Evolutionary conservation across 2,113 vertebrate genomes (phyloP), one percentile per base, ranked within the genome.

Genomic region (Lamprologus ornatipinnis): DNA sequence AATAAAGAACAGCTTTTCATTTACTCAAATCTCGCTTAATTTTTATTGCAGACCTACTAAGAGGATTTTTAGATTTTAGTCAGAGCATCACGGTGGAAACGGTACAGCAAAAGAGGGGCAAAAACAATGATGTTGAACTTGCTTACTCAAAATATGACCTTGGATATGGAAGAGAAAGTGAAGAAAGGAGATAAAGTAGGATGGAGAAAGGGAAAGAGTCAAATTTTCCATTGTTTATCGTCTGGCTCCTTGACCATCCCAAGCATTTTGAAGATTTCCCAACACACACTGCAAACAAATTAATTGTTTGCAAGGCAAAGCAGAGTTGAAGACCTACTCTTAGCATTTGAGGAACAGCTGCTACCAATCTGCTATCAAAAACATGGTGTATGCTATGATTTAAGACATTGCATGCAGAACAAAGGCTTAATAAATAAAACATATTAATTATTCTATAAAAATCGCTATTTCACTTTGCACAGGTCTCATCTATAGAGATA

Each of bases 251-350:
- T 60, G 8, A 53, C n/a, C 33, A 40, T 37, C 37, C 49, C n/a
- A 13, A 65, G 57, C 57, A 23, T 55, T 57, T 7, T 80, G 9
- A 85, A 31, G 13, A n/a, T 87, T 87, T 88, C 55, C 84, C 35
- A 85, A 33, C 86, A 85, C 4, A n/a, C 63, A 13, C 28, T 42
- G 31, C 33, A 87, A 82, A 37, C 82, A 91, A 84, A 91, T 87
- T 9, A 84, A 7, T 37, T 31, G 54, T 91, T 92, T 92, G 87
- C 80, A 86, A 93, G 14, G 47, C 84, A 90, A 93, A 88, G 49
- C 15, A 54, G 80, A 78, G 3, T 14, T 6, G 37, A 65, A 45
- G 54, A 78, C 37, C 5, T 54, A 47, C 45, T 13, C 53, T 21
- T 10, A 23, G 31, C 57, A 33, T 65, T 21, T 80, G 28, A 42